Percentiles rank a stretch among this genome's conserved stretches.
These are phyloP conservation scores for Sylvia borin DNA, from an alignment of 2,797 vertebrate genomes.

Conservation along the genomic window DNA sequence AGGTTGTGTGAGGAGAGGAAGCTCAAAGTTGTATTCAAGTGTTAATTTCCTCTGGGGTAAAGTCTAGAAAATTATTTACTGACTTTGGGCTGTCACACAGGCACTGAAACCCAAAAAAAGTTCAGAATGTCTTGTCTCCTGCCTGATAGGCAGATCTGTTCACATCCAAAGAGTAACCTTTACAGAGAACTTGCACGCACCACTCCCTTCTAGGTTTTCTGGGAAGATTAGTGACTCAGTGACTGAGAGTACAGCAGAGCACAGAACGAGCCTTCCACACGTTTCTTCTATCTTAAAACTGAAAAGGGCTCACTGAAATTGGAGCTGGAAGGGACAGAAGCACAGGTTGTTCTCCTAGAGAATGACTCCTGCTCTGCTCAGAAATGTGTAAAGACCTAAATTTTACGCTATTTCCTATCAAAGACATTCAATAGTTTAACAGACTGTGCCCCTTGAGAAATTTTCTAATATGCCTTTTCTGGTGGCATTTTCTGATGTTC, in stretches of 20 bases:
- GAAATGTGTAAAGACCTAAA: not conserved
- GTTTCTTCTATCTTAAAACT: not conserved
- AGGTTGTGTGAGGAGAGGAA: not conserved
- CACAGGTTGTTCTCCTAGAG: not conserved
- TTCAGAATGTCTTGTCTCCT: not conserved
- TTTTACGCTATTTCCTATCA: not conserved
- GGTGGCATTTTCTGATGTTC: not conserved
- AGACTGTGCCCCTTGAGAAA: not conserved
- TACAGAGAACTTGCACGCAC: not conserved
- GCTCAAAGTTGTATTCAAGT: not conserved
- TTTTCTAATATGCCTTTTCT: not conserved
- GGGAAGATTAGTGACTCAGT: not conserved
- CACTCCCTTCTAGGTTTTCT: not conserved
- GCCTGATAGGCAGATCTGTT: not conserved
- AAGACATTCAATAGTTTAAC: not conserved
- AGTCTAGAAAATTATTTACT: not conserved
- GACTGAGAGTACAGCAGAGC: not conserved
- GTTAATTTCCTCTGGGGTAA: not conserved
- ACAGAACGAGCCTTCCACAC: not conserved
- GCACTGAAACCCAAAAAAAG: not conserved
- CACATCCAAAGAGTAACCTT: not conserved
- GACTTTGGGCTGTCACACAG: not conserved
- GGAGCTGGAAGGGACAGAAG: not conserved
- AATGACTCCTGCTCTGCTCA: not conserved
- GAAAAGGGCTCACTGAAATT: not conserved